Evolutionary conservation across 2,888 invertebrate species (phyloP), one percentile per base, ranked within the genome.

Genomic region (Pegoplata infirma): DNA sequence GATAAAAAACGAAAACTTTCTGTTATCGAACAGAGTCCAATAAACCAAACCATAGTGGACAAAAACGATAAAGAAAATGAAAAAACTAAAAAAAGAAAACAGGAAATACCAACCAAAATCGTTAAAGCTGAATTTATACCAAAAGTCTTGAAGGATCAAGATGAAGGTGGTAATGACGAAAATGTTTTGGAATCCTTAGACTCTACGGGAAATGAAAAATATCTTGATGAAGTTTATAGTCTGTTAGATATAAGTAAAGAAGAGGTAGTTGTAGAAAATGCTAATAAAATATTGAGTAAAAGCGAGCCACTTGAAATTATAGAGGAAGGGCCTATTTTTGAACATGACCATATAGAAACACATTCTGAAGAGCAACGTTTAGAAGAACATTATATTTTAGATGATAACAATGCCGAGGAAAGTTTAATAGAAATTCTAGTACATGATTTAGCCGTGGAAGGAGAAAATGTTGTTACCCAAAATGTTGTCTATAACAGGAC

Each of bases 181-280:
- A 19, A 32, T 14, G 21, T 1, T 8, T 16, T 4, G 3, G 36
- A 59, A 12, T 12, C 12, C 8, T 21, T 8, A 23, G 1, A 32
- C 16, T 2, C 6, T 3, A n/a, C 28, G 1, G 23, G 51, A n/a
- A 68, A 67, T 10, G 28, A 19, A 10, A 44, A 36, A 21, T 46
- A 23, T 47, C 53, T 53, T 3, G 12, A 61, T 12, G 55, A 67
- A 36, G 53, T 76, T 8, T 67, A 21, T 47, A 40, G 25, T 25
- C n/a, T 49, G 1, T 23, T 59, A 3, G 56, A 55, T 17, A 56
- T 63, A 36, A 12, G 53, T 7, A 72, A 72, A 14, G 63, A 56
- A 32, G 44, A 67, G 8, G 6, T 10, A 5, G 23, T 3, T 12
- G 17, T 6, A 10, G 55, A 23, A 5, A 28, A 16, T 17, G 14